Conservation (phyloP, 2,888 invertebrate species). For the Pyrgus malvae region DNA sequence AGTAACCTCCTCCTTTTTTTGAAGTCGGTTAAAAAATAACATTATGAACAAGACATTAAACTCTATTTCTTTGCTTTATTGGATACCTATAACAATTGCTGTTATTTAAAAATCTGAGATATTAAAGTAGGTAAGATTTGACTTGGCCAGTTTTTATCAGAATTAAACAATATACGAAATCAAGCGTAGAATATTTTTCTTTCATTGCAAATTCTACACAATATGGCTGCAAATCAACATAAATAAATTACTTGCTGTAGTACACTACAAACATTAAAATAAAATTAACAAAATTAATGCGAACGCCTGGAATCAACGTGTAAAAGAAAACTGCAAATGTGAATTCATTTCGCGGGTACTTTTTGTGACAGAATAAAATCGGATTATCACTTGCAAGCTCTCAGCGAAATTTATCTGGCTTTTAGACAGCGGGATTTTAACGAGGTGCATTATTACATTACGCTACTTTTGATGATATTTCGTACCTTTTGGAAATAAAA, state of each 20-base stretch:
- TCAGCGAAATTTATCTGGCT: not conserved
- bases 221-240: not conserved
- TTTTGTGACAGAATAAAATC: not conserved
- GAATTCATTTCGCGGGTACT: not conserved
- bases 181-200: not conserved
- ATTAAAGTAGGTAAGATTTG: too few relatives aligned
- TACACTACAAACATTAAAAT: not conserved
- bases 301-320: not conserved
- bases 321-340: not conserved
- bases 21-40: too few relatives aligned
- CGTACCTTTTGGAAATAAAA: too few relatives aligned
- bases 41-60: too few relatives aligned
- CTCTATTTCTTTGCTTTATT: too few relatives aligned
- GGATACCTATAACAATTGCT: too few relatives aligned
- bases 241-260: not conserved
- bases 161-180: too few relatives aligned
- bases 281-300: not conserved
- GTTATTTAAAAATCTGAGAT: too few relatives aligned
- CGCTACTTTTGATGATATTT: too few relatives aligned
- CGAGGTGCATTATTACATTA: not conserved
- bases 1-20: too few relatives aligned
- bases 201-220: not conserved
- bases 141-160: too few relatives aligned
- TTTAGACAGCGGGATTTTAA: not conserved
- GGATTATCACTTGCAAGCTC: constrained; percentile 1